Base-by-base conservation (phyloP, 1,140 invertebrate genomes). In the Asobara japonica region DNA sequence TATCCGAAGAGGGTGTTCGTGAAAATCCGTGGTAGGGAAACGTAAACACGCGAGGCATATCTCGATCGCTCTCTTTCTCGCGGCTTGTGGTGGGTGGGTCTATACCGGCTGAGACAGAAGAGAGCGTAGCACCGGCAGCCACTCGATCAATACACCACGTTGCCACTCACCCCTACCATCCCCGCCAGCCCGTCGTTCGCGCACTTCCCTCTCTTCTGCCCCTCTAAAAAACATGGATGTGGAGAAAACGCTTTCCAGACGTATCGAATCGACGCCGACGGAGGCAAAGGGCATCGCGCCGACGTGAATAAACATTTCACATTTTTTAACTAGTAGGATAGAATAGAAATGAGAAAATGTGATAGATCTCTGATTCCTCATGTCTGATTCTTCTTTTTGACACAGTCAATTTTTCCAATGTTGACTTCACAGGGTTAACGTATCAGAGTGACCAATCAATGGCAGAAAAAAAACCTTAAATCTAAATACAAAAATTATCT, bases 111-210 rank as follows among this genome's bases (percentile, higher is more conserved):
- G 73, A 74, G 68, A 77, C 72, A 69, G 25, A 72, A 73, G 67
- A 62, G 45, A 56, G 25, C 61, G 18, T 65, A 69, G 67, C 65
- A 38, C 36, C 41, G 41, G 77, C 78, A 86, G 82, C 84, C 83
- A 86, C 85, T 86, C 85, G 86, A 87, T 86, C 86, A 87, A 87
- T 87, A 87, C 86, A 77, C 85, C 84, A 86, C 82, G 84, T 83
- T 82, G 82, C 78, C 83, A 82, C 79, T 64, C 67, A 45, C 79
- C 81, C 76, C 80, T 56, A 31, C 56, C 31, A n/a, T n/a, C 65
- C 31, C 65, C 31, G 11, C 60, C 31, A 10, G 20, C 72, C 74
- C 76, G 72, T n/a, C n/a, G n/a, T 74, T 73, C 74, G 73, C 76
- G 74, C 77, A 74, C 73, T 75, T 69, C 29, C 27, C 38, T 18